Conservation (phyloP, 2,888 invertebrate species). For the Harpalus rubripes region DNA sequence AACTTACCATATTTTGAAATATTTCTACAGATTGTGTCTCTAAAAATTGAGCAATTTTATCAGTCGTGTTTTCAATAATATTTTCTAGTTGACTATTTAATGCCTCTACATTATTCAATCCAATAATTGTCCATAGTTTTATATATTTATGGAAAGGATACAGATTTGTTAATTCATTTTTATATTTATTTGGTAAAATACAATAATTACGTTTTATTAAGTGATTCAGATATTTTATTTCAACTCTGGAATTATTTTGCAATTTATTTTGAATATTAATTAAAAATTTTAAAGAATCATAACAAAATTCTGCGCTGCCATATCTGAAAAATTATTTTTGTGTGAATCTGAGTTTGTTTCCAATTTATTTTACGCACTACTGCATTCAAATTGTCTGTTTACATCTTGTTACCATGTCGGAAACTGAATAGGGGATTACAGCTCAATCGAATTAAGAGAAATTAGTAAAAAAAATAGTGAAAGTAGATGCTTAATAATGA, state of each 20-base stretch:
- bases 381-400: too few species aligned
- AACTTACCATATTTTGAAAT: constrained; percentile 51
- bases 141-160: constrained; percentile 36
- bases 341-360: not conserved
- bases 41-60: constrained; percentile 37
- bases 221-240: constrained; percentile 7
- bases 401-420: too few species aligned
- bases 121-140: constrained; percentile 48
- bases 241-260: not conserved
- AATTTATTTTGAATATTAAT: constrained; percentile 25
- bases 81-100: constrained; percentile 3
- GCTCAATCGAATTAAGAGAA: too few species aligned
- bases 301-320: constrained; percentile 47
- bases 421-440: too few species aligned
- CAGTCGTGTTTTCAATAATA: constrained; percentile 9
- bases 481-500: too few species aligned
- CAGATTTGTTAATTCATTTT: constrained; percentile 21
- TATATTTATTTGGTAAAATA: constrained; percentile 45
- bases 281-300: constrained; percentile 37
- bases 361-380: constrained; percentile 7
- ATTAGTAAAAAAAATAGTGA: too few species aligned
- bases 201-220: constrained; percentile 40
- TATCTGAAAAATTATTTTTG: constrained; percentile 44
- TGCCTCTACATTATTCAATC: not conserved
- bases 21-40: not conserved